Conservation (phyloP, 2,113 vertebrate species). For the Ornithorhynchus anatinus region DNA sequence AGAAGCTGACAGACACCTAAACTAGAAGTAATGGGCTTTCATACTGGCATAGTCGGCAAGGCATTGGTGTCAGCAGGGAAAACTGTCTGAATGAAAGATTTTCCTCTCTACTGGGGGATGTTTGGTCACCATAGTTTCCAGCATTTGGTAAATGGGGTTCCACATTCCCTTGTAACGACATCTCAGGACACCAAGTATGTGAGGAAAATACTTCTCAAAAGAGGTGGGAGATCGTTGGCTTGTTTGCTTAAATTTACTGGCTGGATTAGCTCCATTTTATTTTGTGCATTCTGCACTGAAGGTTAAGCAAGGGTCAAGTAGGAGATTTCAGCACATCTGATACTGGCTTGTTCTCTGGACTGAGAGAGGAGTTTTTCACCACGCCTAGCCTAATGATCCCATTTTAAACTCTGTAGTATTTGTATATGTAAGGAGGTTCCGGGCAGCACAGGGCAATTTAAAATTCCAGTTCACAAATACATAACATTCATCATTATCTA, state of each 20-base stretch:
- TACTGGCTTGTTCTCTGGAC: conserved; percentile 51
- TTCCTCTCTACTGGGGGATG: no score
- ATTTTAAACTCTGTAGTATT: conserved; percentile 65
- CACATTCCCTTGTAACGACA: neutral
- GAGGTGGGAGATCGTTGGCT: conserved; percentile 22
- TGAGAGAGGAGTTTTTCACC: conserved; percentile 53
- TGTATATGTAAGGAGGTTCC: conserved; percentile 62
- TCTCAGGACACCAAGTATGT: neutral
- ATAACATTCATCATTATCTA: conserved; percentile 66
- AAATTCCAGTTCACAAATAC: conserved; percentile 56
- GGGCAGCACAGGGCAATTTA: conserved; percentile 63
- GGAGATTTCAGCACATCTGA: conserved; percentile 74
- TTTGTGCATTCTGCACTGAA: conserved; percentile 61
- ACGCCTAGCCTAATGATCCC: conserved; percentile 39
- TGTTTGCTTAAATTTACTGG: conserved; percentile 75
- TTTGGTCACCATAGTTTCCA: no score
- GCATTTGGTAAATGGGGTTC: no score
- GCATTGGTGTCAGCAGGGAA: no score
- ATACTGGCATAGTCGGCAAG: no score
- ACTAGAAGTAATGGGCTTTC: no score
- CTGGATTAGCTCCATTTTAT: conserved; percentile 69
- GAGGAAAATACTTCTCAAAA: conserved; percentile 30
- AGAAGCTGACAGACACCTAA: no score
- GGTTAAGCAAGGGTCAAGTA: conserved; percentile 76
- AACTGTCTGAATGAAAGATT: no score